Conservation (phyloP, 53 echinoderm and acorn worm genomes). For the Hippasteria phrygiana region DNA sequence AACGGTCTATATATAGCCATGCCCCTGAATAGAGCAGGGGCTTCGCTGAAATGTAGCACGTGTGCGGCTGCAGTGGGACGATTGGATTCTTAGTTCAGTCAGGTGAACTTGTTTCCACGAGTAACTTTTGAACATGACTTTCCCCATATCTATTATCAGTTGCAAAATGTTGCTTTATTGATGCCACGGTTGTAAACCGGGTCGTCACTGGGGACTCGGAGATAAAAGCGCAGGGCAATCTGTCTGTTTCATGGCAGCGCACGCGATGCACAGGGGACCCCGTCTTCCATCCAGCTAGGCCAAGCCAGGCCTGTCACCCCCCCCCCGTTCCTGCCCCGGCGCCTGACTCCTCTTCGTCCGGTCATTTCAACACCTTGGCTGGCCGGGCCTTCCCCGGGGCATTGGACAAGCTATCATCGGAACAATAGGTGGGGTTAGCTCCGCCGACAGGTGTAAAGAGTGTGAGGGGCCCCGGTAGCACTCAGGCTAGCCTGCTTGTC, state of each 20-base stretch:
- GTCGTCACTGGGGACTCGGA: background rate
- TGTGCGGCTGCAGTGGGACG: too few species aligned
- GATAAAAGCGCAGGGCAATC: background rate
- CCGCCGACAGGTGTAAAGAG: slow-evolving; percentile 45
- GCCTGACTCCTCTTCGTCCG: slow-evolving; percentile 48
- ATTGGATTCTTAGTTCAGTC: too few species aligned
- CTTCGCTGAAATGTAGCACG: too few species aligned
- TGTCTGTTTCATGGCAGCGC: background rate
- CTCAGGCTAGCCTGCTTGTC: slow-evolving; percentile 15
- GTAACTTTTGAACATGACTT: slow-evolving; percentile 25
- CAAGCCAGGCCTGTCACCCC: background rate
- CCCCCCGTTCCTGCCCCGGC: slow-evolving; percentile 12
- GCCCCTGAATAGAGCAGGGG: too few species aligned
- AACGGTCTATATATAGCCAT: too few species aligned
- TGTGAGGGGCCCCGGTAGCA: background rate
- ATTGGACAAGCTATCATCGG: slow-evolving; percentile 55
- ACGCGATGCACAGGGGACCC: slow-evolving; percentile 63
- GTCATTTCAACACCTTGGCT: slow-evolving; percentile 62
- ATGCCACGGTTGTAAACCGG: background rate
- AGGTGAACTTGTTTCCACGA: too few species aligned
- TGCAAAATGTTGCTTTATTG: slow-evolving; percentile 28
- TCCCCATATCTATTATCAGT: slow-evolving; percentile 1
- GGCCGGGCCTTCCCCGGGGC: slow-evolving; percentile 15
- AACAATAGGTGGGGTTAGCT: slow-evolving; percentile 65
- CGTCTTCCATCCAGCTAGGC: background rate